Conservation (phyloP, 2,888 invertebrate genomes). For the Xylota sylvarum region DNA sequence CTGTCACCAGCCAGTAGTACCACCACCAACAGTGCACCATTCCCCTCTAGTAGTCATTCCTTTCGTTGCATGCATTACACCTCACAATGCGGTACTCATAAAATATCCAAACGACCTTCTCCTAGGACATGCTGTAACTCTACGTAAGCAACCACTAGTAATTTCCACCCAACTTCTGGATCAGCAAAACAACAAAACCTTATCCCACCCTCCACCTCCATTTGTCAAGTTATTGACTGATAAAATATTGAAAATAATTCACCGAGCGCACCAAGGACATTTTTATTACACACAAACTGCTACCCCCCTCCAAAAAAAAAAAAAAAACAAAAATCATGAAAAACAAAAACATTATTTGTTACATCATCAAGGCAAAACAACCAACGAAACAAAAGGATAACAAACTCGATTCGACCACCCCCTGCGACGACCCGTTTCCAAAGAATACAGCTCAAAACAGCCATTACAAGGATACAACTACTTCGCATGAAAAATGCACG, state of each 20-base stretch:
- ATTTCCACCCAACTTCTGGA: slow-evolving; percentile 12
- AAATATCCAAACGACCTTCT: slow-evolving; percentile 72
- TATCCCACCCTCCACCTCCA: slow-evolving; percentile 36
- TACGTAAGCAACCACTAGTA: slow-evolving; percentile 30
- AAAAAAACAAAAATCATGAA: slow-evolving; percentile 6
- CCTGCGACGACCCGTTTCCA: slow-evolving; percentile 48
- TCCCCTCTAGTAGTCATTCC: background rate
- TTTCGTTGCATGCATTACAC: slow-evolving; percentile 42
- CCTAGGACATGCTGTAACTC: slow-evolving; percentile 32
- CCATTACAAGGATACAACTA: slow-evolving; percentile 75
- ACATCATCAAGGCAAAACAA: slow-evolving; percentile 66
- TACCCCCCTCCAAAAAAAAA: background rate
- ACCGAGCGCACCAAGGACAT: slow-evolving; percentile 72
- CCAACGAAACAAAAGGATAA: slow-evolving; percentile 65
- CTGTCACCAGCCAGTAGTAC: slow-evolving; percentile 20
- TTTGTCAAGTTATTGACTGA: slow-evolving; percentile 77
- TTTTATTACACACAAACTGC: slow-evolving; percentile 73
- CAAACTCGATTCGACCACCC: slow-evolving; percentile 52
- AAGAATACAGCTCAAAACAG: slow-evolving; percentile 69
- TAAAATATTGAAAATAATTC: slow-evolving; percentile 77
- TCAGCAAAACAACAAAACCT: slow-evolving; percentile 13
- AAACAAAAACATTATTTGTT: slow-evolving; percentile 70
- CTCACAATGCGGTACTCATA: slow-evolving; percentile 66
- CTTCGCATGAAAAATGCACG: slow-evolving; percentile 76
- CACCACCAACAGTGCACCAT: background rate